Percentiles rank a stretch among this genome's conserved stretches.
Conservation (phyloP, 2,888 invertebrate genomes). For the Drosophila villosipedis region DNA sequence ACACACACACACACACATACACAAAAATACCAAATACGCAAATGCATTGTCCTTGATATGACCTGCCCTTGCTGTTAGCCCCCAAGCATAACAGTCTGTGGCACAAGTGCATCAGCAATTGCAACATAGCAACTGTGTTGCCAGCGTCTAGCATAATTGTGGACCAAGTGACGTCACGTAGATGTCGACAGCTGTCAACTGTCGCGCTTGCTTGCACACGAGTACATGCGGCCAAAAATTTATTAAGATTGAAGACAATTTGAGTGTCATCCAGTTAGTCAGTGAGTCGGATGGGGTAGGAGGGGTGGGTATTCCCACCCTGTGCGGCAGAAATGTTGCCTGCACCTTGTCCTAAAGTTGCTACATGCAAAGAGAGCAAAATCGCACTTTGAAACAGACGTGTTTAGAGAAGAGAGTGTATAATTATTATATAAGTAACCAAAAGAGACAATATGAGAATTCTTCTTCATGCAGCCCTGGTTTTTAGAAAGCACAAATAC, state of each 20-base stretch:
- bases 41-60: conserved; percentile 70
- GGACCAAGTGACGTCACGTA: conserved; percentile 51
- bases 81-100: conserved; percentile 50
- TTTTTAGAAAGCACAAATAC: not conserved
- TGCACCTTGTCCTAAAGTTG: not conserved
- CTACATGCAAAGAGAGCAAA: not conserved
- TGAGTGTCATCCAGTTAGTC: conserved; percentile 53
- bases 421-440: too few relatives aligned
- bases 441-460: too few relatives aligned
- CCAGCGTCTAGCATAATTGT: conserved; percentile 30
- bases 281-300: not conserved
- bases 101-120: conserved; percentile 30
- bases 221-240: conserved; percentile 61
- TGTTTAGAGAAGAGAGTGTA: too few relatives aligned
- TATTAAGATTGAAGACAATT: conserved; percentile 73
- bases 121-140: conserved; percentile 54
- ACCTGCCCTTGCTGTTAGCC: conserved; percentile 22
- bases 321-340: not conserved
- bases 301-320: too few relatives aligned
- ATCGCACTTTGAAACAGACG: not conserved
- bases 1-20: conserved; percentile 16
- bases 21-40: conserved; percentile 26
- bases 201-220: conserved; percentile 68
- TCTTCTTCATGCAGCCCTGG: not conserved
- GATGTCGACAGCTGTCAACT: conserved; percentile 64